Base-by-base conservation (phyloP, 2,888 invertebrate species). In the Morpho achilles region DNA sequence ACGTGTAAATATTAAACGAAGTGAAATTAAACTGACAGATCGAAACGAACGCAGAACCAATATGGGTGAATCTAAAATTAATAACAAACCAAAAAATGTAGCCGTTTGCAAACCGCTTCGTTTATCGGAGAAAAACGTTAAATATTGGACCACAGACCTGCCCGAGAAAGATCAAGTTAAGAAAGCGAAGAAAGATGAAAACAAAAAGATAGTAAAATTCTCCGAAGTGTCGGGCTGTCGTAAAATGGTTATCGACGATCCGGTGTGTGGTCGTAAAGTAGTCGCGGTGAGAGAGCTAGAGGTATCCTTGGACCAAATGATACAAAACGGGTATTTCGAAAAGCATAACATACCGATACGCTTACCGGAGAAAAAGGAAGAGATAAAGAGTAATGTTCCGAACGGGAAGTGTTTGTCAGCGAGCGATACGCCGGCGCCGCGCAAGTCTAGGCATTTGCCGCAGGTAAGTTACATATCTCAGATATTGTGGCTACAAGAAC, bases 211-310 rank as follows among this genome's bases (percentile, higher is more conserved):
- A 58, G 91, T 91, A 0, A 91, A 90, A 67, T 91, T 91, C 65
- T 91, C 91, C 0, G 91, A 91, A 76, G 90, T 90, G 1, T 89
- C 90, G 0, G 89, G 88, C 2, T 89, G 88, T 47, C 86, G 89
- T 9, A 91, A 90, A 66, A 91, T 89, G 80, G 76, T 91, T 0
- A 82, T 91, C 0, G 84, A 91, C 56, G 90, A 89, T 66, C 88
- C 87, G 0, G 76, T 87, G 44, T 82, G 80, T 55, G 88, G 89
- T 0, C 70, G 83, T 8, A 89, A 88, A 70, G 79, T 88, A 3
- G 88, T 91, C 0, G 89, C 90, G 1, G 91, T 91, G 0, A 72
- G 91, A 48, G 91, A 91, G 60, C 59, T 91, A 48, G 91, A 91
- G 64, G 91, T 91, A 0, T 91, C 91, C 0, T 71, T 91, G 44